Conservation (phyloP, 2,888 invertebrate genomes). For the Rhingia rostrata region DNA sequence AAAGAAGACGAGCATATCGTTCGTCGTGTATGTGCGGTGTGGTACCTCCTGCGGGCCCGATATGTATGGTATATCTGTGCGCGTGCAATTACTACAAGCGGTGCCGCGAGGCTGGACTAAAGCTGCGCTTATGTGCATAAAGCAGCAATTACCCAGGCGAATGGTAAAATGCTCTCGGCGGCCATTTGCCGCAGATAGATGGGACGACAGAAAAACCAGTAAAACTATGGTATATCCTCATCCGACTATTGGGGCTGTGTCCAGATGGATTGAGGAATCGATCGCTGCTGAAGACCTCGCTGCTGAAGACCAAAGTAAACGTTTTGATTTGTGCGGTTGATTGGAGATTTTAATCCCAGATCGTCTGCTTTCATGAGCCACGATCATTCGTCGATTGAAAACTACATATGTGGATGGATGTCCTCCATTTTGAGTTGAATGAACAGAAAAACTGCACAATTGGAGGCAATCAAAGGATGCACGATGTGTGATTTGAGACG, state of each 20-base stretch:
- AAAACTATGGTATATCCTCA: slow-evolving; percentile 6
- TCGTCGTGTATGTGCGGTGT: slow-evolving; percentile 4
- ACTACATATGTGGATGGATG: background rate
- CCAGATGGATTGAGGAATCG: slow-evolving; percentile 57
- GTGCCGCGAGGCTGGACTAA: slow-evolving; percentile 71
- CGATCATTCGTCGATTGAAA: background rate
- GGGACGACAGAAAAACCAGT: slow-evolving; percentile 2
- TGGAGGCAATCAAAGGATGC: too few species aligned
- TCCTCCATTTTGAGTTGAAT: slow-evolving; percentile 28
- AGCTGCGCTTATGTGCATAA: slow-evolving; percentile 71
- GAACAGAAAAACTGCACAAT: background rate
- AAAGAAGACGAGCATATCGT: slow-evolving; percentile 63
- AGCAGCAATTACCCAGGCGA: slow-evolving; percentile 66
- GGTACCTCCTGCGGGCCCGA: slow-evolving; percentile 34
- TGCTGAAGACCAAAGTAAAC: slow-evolving; percentile 40
- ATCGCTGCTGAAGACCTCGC: slow-evolving; percentile 21
- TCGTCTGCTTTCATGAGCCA: background rate
- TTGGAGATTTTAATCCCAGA: slow-evolving; percentile 4
- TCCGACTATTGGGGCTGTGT: slow-evolving; percentile 13
- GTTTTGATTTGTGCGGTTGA: slow-evolving; percentile 68
- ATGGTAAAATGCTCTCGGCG: slow-evolving; percentile 67
- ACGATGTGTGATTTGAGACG: too few species aligned
- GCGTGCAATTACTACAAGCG: slow-evolving; percentile 67
- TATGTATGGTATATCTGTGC: slow-evolving; percentile 3
- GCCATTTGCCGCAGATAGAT: slow-evolving; percentile 66